Base-by-base conservation (phyloP, 1,140 invertebrate species). In the Habropoda laboriosa region DNA sequence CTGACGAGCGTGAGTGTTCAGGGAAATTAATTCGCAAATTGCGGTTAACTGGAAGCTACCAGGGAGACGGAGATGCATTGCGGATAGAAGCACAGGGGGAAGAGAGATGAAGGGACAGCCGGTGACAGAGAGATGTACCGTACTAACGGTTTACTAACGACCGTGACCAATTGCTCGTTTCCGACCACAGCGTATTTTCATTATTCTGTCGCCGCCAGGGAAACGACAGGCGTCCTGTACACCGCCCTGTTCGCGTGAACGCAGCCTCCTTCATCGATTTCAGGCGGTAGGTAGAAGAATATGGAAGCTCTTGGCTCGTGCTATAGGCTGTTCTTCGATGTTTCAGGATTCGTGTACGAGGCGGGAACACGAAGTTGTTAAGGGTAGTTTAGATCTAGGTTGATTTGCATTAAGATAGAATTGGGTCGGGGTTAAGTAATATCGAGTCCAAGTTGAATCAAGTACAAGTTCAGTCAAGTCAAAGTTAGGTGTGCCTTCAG, bases 121-220 rank as follows among this genome's bases (percentile, higher is more conserved):
- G 63, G n/a, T 13, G 58, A 51, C 27, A 71, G 40, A 60, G 51
- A 58, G 32, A 78, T 60, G 42, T 61, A 53, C 35, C 79, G 68
- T 71, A 49, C 73, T 86, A 84, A 86, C 82, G 79, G 81, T 78
- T 81, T 70, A 79, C 82, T 79, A 84, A 86, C 79, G 82, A 86
- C 83, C 83, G 83, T 86, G 83, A 86, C 83, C 83, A 81, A 84
- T 86, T 75, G 82, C 82, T 81, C 63, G 83, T 84, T 86, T 86
- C 82, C 83, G 73, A 84, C 80, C 80, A 75, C 68, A 45, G 30
- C 71, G 76, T 72, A 80, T 70, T 85, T 80, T 72, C 81, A 73
- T 83, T 81, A 76, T 76, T 45, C 60, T 42, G 57, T 80, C 64
- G 70, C 35, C n/a, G 40, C 1, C 30, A 35, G 74, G 51, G 55